Percentiles rank a stretch among this genome's conserved stretches.
phyloP scores from a whole-genome alignment of 2,888 invertebrate genomes.

The Oithona nana region DNA sequence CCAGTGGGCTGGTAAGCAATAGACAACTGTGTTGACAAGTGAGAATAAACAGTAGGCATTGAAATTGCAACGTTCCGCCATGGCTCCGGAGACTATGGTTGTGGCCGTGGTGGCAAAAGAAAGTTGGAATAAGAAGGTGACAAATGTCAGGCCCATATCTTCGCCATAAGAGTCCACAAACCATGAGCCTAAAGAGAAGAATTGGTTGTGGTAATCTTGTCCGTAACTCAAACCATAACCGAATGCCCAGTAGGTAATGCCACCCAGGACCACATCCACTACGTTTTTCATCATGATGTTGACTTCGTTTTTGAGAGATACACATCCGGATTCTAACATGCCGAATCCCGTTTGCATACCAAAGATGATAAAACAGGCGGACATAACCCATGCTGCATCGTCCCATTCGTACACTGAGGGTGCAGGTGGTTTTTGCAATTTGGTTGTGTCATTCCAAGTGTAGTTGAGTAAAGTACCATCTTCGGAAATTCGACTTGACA shows the following conservation, averaged over 20 bases:
- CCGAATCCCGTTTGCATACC: slow-evolving; percentile 91
- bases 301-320: slow-evolving; percentile 79
- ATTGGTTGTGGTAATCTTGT: slow-evolving; percentile 48
- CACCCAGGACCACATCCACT: slow-evolving; percentile 77
- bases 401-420: slow-evolving; percentile 29
- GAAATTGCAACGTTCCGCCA: slow-evolving; percentile 85
- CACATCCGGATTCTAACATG: slow-evolving; percentile 78
- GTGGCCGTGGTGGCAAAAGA: slow-evolving; percentile 78
- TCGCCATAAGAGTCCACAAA: slow-evolving; percentile 47
- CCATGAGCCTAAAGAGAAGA: slow-evolving; percentile 66
- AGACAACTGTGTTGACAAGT: slow-evolving; percentile 65
- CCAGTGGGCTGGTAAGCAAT: slow-evolving; percentile 85
- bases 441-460: background rate
- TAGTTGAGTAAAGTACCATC: background rate
- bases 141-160: slow-evolving; percentile 63
- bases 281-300: slow-evolving; percentile 97
- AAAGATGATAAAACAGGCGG: slow-evolving; percentile 72
- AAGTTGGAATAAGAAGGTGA: slow-evolving; percentile 72
- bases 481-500: background rate
- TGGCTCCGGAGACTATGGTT: slow-evolving; percentile 73
- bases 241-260: slow-evolving; percentile 81
- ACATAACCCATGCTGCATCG: slow-evolving; percentile 72
- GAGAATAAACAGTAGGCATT: slow-evolving; percentile 79
- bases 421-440: background rate
- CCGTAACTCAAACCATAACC: slow-evolving; percentile 84